Base-by-base conservation (phyloP, 2,888 invertebrate species). In the Ennomos fuscantarius region DNA sequence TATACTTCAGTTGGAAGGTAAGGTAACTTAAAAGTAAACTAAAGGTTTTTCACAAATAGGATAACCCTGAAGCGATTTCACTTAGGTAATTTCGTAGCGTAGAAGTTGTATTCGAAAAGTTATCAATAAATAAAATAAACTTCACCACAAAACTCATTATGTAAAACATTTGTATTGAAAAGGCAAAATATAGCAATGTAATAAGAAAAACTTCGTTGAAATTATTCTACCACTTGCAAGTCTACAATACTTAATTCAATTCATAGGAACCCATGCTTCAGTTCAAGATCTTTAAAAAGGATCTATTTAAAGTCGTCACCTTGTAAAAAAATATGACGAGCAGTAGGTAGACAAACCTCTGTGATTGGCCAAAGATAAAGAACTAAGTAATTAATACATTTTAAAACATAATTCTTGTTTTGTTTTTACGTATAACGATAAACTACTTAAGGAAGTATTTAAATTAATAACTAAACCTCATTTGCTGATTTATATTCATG, bases 261-360 rank as follows among this genome's bases (percentile, higher is more conserved):
- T 76, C 82, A 89, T 90, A 90, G 90, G 90, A 90, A 91, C 90
- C 83, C 79, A 81, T 76, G 78, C 77, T 75, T 90, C 90, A 91
- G 90, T 91, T 82, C 89, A 82, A 80, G 87, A 89, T 88, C 87
- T 75, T 70, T 54, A 72, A 70, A 71, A 59, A 62, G 67, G 75
- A 79, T 77, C 78, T 72, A 67, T 47, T 24, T 24, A 36, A 53
- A 59, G 36, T 49, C 48, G 62, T 63, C 65, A 57, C 24, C 24
- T 24, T 42, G 45, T 40, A 49, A 41, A 59, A 59, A 62, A 61
- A 59, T 51, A 50, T 33, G 32, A 49, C 53, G 60, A 37, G 13
- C 12, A 45, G 31, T 36, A 49, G 13, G 45, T 45, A 48, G 40
- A 42, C 39, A 50, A 39, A 43, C 9, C 24, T 49, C 31, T 44